phyloP scores from a whole-genome alignment of 2,113 vertebrate species.

The Embiotoca jacksoni region DNA sequence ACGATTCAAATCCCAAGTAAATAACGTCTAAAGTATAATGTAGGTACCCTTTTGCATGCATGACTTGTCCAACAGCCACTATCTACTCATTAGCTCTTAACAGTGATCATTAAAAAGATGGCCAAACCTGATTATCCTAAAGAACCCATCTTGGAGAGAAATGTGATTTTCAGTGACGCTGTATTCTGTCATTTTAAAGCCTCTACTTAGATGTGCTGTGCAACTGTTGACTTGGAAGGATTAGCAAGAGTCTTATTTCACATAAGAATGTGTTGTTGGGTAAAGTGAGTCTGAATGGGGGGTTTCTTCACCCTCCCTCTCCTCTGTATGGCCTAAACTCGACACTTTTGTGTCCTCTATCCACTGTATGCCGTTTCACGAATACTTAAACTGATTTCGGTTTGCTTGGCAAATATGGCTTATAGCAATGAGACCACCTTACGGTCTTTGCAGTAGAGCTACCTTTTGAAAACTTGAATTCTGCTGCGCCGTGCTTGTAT shows the following conservation, averaged over 20 bases:
- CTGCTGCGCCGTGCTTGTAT: background rate
- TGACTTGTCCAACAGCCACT: background rate
- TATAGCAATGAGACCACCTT: background rate
- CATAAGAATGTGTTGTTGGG: constrained; percentile 1
- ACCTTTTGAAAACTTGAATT: background rate
- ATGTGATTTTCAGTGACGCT: background rate
- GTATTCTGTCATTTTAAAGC: background rate
- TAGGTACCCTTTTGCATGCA: background rate
- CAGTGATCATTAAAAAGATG: constrained; percentile 2
- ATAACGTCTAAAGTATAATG: background rate
- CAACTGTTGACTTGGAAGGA: background rate
- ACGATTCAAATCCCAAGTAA: constrained; percentile 30
- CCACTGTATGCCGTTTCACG: constrained; percentile 40
- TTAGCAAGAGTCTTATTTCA: background rate
- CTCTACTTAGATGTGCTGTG: background rate
- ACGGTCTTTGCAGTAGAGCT: background rate
- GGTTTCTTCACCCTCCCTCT: background rate
- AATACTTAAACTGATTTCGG: constrained; percentile 24
- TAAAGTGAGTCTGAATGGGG: constrained; percentile 13
- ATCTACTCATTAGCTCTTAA: background rate
- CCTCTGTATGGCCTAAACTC: constrained; percentile 20
- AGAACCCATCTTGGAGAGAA: background rate
- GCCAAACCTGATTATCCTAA: constrained; percentile 8
- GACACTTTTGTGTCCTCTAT: constrained; percentile 36
- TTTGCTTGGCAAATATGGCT: constrained; percentile 4